Percentiles rank a stretch among this genome's conserved stretches.
These are phyloP conservation scores for Monoplex corrugatus DNA, from an alignment of 2,888 invertebrate species.

Conservation along the genomic window DNA sequence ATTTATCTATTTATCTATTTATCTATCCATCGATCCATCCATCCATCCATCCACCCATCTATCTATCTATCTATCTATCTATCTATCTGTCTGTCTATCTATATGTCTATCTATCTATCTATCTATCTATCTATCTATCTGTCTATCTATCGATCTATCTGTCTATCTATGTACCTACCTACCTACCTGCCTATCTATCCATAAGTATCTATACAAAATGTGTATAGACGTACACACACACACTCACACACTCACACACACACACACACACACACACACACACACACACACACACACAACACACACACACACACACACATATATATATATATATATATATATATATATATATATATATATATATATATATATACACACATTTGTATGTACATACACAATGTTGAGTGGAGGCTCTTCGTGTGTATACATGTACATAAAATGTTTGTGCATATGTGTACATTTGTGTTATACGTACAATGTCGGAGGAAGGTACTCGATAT, in stretches of 20 bases:
- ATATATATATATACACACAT: background rate
- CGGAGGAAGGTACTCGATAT: no score
- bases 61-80: background rate
- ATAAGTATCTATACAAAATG: background rate
- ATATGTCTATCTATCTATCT: background rate
- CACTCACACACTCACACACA: background rate
- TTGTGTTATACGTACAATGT: no score
- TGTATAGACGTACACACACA: background rate
- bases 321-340: background rate
- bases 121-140: background rate
- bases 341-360: background rate
- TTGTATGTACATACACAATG: background rate
- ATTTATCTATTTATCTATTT: background rate
- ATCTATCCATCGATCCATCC: background rate
- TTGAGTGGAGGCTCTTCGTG: background rate
- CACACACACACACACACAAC: constrained; percentile 17
- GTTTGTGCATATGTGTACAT: no score
- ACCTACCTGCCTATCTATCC: background rate
- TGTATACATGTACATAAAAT: no score
- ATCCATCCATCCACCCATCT: background rate
- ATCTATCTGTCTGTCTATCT: background rate
- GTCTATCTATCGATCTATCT: no score
- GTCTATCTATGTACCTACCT: background rate
- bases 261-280: background rate
- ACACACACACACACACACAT: background rate